phyloP scores from a whole-genome alignment of 23 tunicate genomes.

The Trididemnum miniatum region DNA sequence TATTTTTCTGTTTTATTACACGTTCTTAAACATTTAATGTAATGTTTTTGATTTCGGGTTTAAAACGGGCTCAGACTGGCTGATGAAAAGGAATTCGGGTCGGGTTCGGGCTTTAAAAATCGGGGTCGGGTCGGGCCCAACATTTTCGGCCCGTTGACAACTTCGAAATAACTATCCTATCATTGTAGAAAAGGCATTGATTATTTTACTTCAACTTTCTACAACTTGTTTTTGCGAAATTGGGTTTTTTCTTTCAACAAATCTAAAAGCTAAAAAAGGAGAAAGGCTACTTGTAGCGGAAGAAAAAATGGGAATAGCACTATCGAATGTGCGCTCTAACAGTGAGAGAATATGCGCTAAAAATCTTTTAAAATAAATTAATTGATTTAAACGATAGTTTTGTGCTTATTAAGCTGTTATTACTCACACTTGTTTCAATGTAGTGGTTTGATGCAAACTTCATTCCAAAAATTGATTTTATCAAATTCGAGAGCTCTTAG shows the following conservation, averaged over 20 bases:
- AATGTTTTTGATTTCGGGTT: too few species aligned
- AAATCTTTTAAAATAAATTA: background rate
- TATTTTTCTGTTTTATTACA: too few species aligned
- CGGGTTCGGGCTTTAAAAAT: too few species aligned
- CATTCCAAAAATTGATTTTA: background rate
- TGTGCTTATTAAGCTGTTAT: background rate
- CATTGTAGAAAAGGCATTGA: too few species aligned
- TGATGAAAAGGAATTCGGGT: too few species aligned
- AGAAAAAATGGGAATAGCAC: background rate
- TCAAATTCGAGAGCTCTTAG: background rate
- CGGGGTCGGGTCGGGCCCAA: too few species aligned
- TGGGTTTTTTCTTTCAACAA: background rate
- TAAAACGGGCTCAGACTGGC: too few species aligned
- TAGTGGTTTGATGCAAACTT: too few species aligned
- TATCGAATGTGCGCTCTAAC: background rate
- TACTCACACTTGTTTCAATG: background rate
- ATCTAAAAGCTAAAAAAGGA: background rate
- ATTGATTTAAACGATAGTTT: background rate
- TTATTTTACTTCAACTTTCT: background rate
- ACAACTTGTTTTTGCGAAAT: background rate
- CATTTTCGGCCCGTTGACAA: too few species aligned
- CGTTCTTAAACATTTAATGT: too few species aligned
- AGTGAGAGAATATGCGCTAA: background rate
- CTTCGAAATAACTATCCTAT: too few species aligned
- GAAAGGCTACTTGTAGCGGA: background rate